These are phyloP conservation scores for Leucopsar rothschildi DNA, from an alignment of 2,113 vertebrate species.

Conservation along the genomic window DNA sequence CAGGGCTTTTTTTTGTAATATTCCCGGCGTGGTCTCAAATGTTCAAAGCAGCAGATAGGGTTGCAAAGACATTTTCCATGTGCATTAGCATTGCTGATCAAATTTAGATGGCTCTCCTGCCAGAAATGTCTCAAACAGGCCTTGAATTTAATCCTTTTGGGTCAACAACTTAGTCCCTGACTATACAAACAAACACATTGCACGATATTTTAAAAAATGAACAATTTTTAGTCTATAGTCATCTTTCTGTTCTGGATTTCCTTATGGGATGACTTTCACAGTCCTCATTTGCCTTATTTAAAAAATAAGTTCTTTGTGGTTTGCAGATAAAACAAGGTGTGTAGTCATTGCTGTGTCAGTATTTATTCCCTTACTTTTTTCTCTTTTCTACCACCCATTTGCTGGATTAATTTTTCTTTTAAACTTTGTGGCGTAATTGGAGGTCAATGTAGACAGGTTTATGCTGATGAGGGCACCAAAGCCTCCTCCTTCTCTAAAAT, in stretches of 20 bases:
- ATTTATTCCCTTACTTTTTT: not conserved
- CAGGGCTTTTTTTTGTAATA: not conserved
- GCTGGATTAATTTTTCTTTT: not conserved
- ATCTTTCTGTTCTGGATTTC: not conserved
- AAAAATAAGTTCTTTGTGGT: not conserved
- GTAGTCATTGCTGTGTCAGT: not conserved
- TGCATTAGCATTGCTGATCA: slow-evolving; percentile 18
- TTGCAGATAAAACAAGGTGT: not conserved
- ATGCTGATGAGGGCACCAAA: not conserved
- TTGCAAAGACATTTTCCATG: not conserved
- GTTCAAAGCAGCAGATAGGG: slow-evolving; percentile 4
- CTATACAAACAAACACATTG: not conserved
- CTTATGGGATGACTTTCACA: not conserved
- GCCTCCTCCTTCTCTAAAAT: not conserved
- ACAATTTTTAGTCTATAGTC: not conserved
- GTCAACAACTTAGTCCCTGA: not conserved
- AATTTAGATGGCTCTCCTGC: not conserved
- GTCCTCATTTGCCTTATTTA: not conserved
- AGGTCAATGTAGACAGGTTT: not conserved
- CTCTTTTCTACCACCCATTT: not conserved
- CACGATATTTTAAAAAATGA: not conserved
- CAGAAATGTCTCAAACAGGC: not conserved
- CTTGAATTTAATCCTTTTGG: not conserved
- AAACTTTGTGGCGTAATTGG: not conserved
- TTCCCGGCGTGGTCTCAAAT: not conserved